Conservation (phyloP, 2,797 vertebrate species). For the Betta splendens region DNA sequence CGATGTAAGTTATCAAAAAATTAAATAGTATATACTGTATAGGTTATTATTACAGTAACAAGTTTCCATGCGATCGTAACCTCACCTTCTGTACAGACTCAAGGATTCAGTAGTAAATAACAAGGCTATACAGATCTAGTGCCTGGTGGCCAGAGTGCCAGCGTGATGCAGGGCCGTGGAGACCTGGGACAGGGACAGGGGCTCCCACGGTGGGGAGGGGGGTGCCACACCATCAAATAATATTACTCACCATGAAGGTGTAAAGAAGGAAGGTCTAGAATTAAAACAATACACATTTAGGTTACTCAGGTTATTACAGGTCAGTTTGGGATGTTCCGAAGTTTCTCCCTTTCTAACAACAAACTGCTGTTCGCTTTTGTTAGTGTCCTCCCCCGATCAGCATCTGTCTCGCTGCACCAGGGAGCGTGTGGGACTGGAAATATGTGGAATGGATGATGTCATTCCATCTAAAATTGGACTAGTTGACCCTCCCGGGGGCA, state of each 20-base stretch:
- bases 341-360: background rate
- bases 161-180: conserved; percentile 64
- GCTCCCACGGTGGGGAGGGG: conserved; percentile 46
- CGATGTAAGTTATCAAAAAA: conserved; percentile 75
- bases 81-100: conserved; percentile 85
- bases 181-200: conserved; percentile 42
- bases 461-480: conserved; percentile 5
- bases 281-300: conserved; percentile 13
- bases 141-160: conserved; percentile 71
- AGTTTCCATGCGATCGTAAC: conserved; percentile 85
- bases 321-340: background rate
- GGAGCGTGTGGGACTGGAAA: conserved; percentile 30
- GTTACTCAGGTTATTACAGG: background rate
- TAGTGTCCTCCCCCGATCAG: conserved; percentile 3
- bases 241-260: background rate
- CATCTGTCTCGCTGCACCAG: conserved; percentile 12
- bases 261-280: too few species aligned
- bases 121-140: conserved; percentile 85
- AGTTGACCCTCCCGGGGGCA: conserved; percentile 12
- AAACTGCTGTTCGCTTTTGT: conserved; percentile 5
- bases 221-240: conserved; percentile 15
- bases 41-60: conserved; percentile 94
- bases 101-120: conserved; percentile 93
- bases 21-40: conserved; percentile 87
- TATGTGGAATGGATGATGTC: conserved; percentile 21